Conservation (phyloP, 2,113 vertebrate species). For the Dinomys branickii region DNA sequence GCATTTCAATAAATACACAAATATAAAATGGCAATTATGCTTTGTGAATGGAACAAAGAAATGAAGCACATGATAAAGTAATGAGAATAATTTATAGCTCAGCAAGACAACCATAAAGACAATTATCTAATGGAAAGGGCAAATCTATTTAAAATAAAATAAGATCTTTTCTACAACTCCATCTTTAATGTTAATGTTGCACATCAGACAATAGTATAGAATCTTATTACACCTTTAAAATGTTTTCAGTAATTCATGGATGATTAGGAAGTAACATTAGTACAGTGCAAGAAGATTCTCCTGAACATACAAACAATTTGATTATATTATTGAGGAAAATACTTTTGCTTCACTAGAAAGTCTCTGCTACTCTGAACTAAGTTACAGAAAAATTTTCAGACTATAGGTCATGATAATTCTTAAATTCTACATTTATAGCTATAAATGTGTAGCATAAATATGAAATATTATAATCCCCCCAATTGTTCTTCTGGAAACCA, state of each 20-base stretch:
- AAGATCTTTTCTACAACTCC: slow-evolving; percentile 72
- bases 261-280: slow-evolving; percentile 51
- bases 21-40: slow-evolving; percentile 82
- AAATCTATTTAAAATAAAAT: slow-evolving; percentile 79
- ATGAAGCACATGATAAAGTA: slow-evolving; percentile 81
- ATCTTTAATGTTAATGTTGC: slow-evolving; percentile 75
- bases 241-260: slow-evolving; percentile 52
- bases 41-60: slow-evolving; percentile 81
- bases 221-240: slow-evolving; percentile 62
- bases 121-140: slow-evolving; percentile 67
- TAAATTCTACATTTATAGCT: neutral
- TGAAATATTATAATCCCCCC: neutral
- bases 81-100: slow-evolving; percentile 83
- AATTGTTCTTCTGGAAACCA: neutral
- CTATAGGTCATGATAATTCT: neutral
- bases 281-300: slow-evolving; percentile 64
- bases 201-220: slow-evolving; percentile 51
- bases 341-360: neutral
- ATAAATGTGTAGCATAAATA: neutral
- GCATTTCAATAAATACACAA: slow-evolving; percentile 76
- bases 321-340: slow-evolving; percentile 38
- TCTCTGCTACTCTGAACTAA: neutral
- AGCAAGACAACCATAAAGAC: slow-evolving; percentile 74
- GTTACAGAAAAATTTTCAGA: neutral
- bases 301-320: neutral